A percentile compares a stretch with the other conserved stretches of the same genome.
phyloP scores from a whole-genome alignment of 2,797 vertebrate species.

The Enteromius unitaeniatus region DNA sequence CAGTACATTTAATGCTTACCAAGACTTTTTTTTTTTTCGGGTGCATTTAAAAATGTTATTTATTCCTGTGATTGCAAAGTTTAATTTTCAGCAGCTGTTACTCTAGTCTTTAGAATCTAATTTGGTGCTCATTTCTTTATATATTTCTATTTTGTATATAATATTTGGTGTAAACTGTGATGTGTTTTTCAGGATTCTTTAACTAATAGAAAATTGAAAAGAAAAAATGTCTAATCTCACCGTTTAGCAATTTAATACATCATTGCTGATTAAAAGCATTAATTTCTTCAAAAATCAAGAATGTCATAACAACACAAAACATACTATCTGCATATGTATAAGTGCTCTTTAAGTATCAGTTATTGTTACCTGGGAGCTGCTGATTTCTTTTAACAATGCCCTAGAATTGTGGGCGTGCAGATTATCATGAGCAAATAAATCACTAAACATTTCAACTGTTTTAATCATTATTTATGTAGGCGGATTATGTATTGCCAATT shows the following conservation, averaged over 20 bases:
- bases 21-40: background rate
- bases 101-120: background rate
- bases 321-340: background rate
- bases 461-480: constrained; percentile 32
- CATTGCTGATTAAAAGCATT: background rate
- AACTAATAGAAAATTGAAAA: background rate
- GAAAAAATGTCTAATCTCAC: background rate
- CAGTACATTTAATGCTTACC: background rate
- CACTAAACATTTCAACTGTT: constrained; percentile 44
- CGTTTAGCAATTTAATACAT: background rate
- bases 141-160: background rate
- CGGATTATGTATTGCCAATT: constrained; percentile 20
- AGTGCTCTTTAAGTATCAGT: background rate
- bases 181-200: background rate
- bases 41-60: background rate
- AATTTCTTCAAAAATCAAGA: background rate
- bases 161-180: background rate
- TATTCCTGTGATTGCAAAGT: background rate
- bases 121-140: background rate
- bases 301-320: background rate
- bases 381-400: background rate
- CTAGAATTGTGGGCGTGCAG: background rate
- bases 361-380: background rate
- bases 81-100: background rate
- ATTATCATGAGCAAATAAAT: constrained; percentile 29